Base-by-base conservation (phyloP, 2,888 invertebrate genomes). In the Vesta saturnalis region DNA sequence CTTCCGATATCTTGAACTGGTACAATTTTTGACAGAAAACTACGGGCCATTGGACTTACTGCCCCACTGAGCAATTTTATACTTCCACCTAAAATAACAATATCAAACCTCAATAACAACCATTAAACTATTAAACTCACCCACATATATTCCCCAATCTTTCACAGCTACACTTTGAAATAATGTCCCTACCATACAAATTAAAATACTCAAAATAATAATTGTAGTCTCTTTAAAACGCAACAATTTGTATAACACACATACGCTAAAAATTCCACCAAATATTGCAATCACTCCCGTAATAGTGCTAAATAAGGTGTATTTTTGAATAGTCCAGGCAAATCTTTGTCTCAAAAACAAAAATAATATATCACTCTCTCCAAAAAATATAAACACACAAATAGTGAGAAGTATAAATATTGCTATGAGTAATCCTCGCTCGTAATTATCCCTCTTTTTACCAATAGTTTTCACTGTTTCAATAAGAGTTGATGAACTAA, bases 261-360 rank as follows among this genome's bases (percentile, higher is more conserved):
- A 85, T 0, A 90, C 85, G 5, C 89, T 90, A 10, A 88, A 30
- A 66, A 90, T 80, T 0, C 88, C 86, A 0, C 91, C 91, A 8
- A 87, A 22, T 70, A 89, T 87, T 0, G 85, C 82, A 30, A 89
- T 80, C 0, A 87, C 72, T 1, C 87, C 86, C 57, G 81, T 84
- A 0, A 85, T 78, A 1, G 89, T 89, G n/a, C 86, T 85, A 78
- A 85, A 92, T 30, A 85, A 81, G 0, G 90, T 91, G 74, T 86
- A 92, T 30, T 89, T 85, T 60, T 86, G 83, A 30, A 91, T 83
- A 15, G 88, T 85, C 93, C 92, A 93, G 18, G 88, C 84, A 47
- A 93, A 87, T 76, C 89, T 88, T 46, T 87, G 85, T 70, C 90
- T 86, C 4, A 89, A 82, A 75, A 90, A 93, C 73, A 91, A 76